phyloP scores from a whole-genome alignment of 2,797 vertebrate species.

The Alfaro cultratus region DNA sequence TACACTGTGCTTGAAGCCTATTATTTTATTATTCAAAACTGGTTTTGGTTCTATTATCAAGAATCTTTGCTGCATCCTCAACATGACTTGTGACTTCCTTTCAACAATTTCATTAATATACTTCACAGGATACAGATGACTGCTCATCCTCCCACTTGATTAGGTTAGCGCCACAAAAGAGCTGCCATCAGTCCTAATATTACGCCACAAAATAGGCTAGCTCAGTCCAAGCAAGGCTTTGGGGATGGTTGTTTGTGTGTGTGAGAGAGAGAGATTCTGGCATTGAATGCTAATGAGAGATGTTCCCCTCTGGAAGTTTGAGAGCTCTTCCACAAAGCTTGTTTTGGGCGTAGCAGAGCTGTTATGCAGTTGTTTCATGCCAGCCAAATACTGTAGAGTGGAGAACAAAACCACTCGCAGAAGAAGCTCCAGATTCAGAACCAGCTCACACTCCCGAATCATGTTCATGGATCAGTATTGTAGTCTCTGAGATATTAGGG shows the following conservation, averaged over 20 bases:
- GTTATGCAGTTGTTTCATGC: conserved; percentile 55
- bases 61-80: not conserved
- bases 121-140: conserved; percentile 11
- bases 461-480: conserved; percentile 40
- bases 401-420: conserved; percentile 39
- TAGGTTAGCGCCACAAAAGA: conserved; percentile 47
- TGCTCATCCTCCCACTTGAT: conserved; percentile 54
- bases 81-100: not conserved
- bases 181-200: conserved; percentile 63
- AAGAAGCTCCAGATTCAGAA: conserved; percentile 28
- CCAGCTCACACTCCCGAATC: conserved; percentile 24
- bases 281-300: conserved; percentile 34
- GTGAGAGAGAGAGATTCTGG: not conserved
- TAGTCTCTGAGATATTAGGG: conserved; percentile 64
- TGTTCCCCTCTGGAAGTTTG: conserved; percentile 30
- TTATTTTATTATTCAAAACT: too few species aligned
- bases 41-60: too few species aligned
- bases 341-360: conserved; percentile 47
- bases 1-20: not conserved
- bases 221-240: conserved; percentile 16
- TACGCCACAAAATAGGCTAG: conserved; percentile 41
- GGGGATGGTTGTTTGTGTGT: not conserved
- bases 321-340: conserved; percentile 53
- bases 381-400: conserved; percentile 46
- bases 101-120: not conserved